Evolutionary conservation across 2,888 invertebrate genomes (phyloP), one percentile per base, ranked within the genome.

Genomic region (Caenorhabditis afra): DNA sequence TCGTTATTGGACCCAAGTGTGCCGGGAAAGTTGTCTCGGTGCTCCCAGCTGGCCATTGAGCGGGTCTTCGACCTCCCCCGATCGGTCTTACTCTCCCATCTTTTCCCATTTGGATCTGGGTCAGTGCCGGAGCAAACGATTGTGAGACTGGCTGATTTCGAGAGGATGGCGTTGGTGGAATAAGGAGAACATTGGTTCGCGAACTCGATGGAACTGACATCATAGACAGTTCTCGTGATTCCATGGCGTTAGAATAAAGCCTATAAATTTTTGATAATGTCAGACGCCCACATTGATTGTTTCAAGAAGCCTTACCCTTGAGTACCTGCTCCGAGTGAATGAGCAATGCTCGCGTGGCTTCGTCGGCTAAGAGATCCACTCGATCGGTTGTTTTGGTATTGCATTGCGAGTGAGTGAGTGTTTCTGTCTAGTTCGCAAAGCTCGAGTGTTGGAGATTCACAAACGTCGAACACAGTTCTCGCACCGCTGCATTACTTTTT

Each of bases 71-170:
- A 5, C 67, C 79, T 18, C 79, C 77, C 3, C 52, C 70, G n/a
- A 79, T 71, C 14, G 87, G 87, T 18, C 87, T 58, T 5, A 87
- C 87, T 14, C 87, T 65, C 14, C 87, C 87, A 59, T 87, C 87
- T 64, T 81, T 77, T 18, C 86, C 85, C 78, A 85, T 85, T 76
- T 78, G 80, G 16, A 78, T 79, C 39, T 79, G 70, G 2, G 79
- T 73, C 45, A 70, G 55, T 12, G 37, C 44, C 3, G 73, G 57
- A 20, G 75, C 58, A 22, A 65, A 71, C 0, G 68, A 55, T 37
- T 58, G 61, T 7, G 80, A 64, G 12, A 76, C 45, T 11, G 66
- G 71, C 53, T 80, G 75, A 5, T 35, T 18, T 14, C 53, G 45
- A 1, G 44, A 39, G 0, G 29, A 29, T 29, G 29, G 7, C 49